Evolutionary conservation across 2,888 invertebrate genomes (phyloP), one percentile per base, ranked within the genome.

Genomic region (Blastobasis lacticolella): DNA sequence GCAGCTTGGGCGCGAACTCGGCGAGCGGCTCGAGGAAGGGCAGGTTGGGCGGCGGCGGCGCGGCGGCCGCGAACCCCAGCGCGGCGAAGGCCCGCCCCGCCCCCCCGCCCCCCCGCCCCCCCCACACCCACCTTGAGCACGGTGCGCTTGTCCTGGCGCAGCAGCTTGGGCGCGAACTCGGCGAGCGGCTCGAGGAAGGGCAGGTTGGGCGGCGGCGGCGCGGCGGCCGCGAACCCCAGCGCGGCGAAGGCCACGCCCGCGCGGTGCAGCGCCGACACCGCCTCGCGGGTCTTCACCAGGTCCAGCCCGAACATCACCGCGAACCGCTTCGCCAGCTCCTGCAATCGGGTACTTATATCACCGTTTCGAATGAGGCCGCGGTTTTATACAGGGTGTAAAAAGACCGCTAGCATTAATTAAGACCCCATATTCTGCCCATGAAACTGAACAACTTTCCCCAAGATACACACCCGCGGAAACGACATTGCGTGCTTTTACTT

Each of bases 281-380:
- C 97, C 81, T 98, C 97, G 58, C 98, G 92, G 90, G 98, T 99
- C 88, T 97, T 97, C 55, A 98, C 92, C 10, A 96, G 96, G 88
- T 99, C 99, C 70, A 98, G 90, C 0, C 99, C 99, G 90, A 99
- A 99, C 48, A 97, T 98, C 52, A 98, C 90, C 1, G 98, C 95
- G 90, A 99, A 99, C 51, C 98, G 91, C 83, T 98, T 97, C 0
- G 98, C 98, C 73, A 99, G 88, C 90, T 99, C 99, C 92, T n/a
- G n/a, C n/a, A n/a, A n/a, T n/a, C n/a, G n/a, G n/a, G n/a, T n/a
- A n/a, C n/a, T n/a, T n/a, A n/a, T n/a, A n/a, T n/a, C n/a, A n/a
- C n/a, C n/a, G n/a, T n/a, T n/a, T n/a, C n/a, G n/a, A n/a, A n/a
- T n/a, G n/a, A n/a, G n/a, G n/a, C n/a, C n/a, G n/a, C n/a, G n/a